phyloP scores from a whole-genome alignment of 1,140 invertebrate species.

The Leptonema lineaticorne region DNA sequence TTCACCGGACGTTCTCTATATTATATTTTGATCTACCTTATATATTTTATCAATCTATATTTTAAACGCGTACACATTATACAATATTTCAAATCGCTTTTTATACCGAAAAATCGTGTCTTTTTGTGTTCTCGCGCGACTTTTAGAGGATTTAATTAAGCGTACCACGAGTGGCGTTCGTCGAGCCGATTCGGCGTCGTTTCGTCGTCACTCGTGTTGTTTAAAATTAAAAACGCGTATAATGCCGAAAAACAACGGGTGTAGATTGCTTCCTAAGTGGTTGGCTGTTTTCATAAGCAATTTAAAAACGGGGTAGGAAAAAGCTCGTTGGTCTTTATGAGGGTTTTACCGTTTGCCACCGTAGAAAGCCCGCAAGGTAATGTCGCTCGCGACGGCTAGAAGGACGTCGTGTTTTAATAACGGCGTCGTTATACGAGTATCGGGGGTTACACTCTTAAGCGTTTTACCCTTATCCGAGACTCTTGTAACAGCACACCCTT shows the following conservation, averaged over 20 bases:
- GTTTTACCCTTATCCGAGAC: no score
- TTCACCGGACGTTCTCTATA: no score
- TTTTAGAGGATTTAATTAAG: not conserved
- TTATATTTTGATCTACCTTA: no score
- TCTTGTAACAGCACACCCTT: no score
- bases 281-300: constrained; percentile 24
- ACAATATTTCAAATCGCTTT: not conserved
- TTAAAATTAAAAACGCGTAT: constrained; percentile 11
- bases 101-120: not conserved
- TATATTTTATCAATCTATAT: no score
- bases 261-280: constrained; percentile 22
- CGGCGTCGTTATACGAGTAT: constrained; percentile 37
- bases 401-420: constrained; percentile 38
- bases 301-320: constrained; percentile 18
- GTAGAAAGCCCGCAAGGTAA: constrained; percentile 4
- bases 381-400: not conserved
- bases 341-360: not conserved
- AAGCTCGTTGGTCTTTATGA: constrained; percentile 10
- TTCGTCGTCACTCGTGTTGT: not conserved
- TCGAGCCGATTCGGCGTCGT: no score
- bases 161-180: no score
- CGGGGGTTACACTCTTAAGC: no score
- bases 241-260: constrained; percentile 10
- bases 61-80: no score
- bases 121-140: not conserved